These are phyloP conservation scores for Neomorphus geoffroyi DNA, from an alignment of 2,797 vertebrate genomes.

Conservation along the genomic window DNA sequence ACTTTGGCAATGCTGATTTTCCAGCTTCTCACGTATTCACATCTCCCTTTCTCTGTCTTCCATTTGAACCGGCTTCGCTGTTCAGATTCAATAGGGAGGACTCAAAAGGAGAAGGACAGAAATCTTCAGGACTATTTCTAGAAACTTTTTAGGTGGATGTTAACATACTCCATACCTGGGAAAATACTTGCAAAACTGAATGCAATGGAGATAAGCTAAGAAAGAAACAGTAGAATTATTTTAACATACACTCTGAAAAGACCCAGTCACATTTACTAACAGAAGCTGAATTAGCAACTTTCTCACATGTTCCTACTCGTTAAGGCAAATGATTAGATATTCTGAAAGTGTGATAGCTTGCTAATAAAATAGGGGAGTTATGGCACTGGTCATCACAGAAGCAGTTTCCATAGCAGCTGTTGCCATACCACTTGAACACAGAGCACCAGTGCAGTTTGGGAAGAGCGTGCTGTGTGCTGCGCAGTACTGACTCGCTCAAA, in stretches of 20 bases:
- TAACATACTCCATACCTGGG: not conserved
- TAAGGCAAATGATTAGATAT: not conserved
- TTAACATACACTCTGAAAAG: not conserved
- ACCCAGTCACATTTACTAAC: not conserved
- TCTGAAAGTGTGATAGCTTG: not conserved
- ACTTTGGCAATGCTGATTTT: not conserved
- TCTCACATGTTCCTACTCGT: not conserved
- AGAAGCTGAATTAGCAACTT: not conserved
- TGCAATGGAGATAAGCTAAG: not conserved
- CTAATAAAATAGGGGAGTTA: not conserved
- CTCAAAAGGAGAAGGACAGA: not conserved
- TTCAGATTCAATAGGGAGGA: not conserved
- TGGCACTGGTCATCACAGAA: not conserved
- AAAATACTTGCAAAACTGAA: not conserved
- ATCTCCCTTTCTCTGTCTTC: not conserved
- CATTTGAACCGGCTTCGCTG: not conserved
- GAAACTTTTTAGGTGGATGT: not conserved
- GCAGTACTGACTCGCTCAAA: not conserved
- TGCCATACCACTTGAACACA: not conserved
- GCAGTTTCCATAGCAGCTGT: slow-evolving; percentile 12
- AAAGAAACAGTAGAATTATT: not conserved
- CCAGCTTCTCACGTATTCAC: not conserved
- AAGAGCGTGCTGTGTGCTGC: fast-evolving
- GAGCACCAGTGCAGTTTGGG: fast-evolving
- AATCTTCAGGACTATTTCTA: not conserved